Base-by-base conservation (phyloP, 2,888 invertebrate genomes). In the Chloromyia formosa region DNA sequence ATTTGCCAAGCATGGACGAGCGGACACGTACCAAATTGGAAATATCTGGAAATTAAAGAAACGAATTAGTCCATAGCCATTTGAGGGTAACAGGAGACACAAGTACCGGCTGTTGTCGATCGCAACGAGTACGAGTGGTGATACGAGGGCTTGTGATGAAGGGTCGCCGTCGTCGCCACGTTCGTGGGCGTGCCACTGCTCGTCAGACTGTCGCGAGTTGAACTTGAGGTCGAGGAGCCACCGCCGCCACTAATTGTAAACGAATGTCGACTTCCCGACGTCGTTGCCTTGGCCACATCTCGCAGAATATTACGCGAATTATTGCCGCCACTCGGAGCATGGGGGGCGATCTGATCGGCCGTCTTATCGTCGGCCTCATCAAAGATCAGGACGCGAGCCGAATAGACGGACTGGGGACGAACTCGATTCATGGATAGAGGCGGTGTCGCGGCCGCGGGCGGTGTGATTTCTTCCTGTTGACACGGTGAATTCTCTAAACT, bases 1-100 rank as follows among this genome's bases (percentile, higher is more conserved):
- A 97, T 85, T 97, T 96, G 71, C 97, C 97, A 80, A 97, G 89
- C 71, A 93, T 90, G 7, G 95, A 94, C 82, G 92, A 92, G 79
- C 94, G 91, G 91, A 97, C 94, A 77, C 95, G 92, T 83, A 95
- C 89, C 81, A 97, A 87, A 87, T 96, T 97, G 75, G 91, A 89
- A 62, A 88, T 79, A 77, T 85, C 84, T 77, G 68, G 0, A 73
- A 71, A 73, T 73, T 72, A 22, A 64, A 64, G 27, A 18, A 16
- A 2, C 16, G 54, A 16, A 23, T 1, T 18, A 61, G n/a, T 35
- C 58, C 4, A 58, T 12, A 54, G n/a, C n/a, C n/a, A n/a, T 16
- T 1, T 60, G 22, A 23, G 22, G 10, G 10, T 2, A 49, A 12
- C 49, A 12, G 49, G 16, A 49, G 12, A 3, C 49, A 7, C 27